These are phyloP conservation scores for Siniperca obscura DNA, from an alignment of 2,797 vertebrate species.

Conservation along the genomic window DNA sequence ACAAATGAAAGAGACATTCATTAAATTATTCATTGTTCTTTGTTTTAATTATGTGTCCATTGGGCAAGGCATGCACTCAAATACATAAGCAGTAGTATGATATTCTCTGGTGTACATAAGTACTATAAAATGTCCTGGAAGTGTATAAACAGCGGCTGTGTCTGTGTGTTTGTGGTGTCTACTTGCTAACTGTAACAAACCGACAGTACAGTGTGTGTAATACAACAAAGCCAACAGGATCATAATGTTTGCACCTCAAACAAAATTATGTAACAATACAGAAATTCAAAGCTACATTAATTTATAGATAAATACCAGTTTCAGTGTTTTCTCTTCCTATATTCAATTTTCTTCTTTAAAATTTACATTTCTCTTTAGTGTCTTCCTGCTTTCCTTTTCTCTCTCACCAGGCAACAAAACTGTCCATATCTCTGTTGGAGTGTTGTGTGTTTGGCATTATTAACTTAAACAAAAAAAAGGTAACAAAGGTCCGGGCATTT, in stretches of 20 bases:
- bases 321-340: neutral
- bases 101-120: neutral
- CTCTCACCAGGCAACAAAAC: neutral
- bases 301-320: conserved; percentile 29
- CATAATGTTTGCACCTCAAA: conserved; percentile 74
- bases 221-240: conserved; percentile 51
- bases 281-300: conserved; percentile 18
- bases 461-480: neutral
- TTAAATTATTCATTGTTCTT: neutral
- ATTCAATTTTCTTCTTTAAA: neutral
- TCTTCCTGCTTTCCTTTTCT: neutral
- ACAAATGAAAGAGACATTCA: conserved; percentile 11
- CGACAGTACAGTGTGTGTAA: conserved; percentile 33
- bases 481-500: neutral
- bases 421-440: neutral
- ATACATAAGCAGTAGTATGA: neutral
- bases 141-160: conserved; percentile 43
- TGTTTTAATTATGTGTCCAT: neutral
- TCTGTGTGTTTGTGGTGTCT: conserved; percentile 52
- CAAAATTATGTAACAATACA: conserved; percentile 59
- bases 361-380: neutral
- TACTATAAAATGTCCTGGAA: conserved; percentile 13
- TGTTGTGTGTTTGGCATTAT: neutral
- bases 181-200: conserved; percentile 44
- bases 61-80: neutral